Evolutionary conservation across 92 coral and sea anemone species (phyloP).

Genomic region (Parazoanthus darwini): DNA sequence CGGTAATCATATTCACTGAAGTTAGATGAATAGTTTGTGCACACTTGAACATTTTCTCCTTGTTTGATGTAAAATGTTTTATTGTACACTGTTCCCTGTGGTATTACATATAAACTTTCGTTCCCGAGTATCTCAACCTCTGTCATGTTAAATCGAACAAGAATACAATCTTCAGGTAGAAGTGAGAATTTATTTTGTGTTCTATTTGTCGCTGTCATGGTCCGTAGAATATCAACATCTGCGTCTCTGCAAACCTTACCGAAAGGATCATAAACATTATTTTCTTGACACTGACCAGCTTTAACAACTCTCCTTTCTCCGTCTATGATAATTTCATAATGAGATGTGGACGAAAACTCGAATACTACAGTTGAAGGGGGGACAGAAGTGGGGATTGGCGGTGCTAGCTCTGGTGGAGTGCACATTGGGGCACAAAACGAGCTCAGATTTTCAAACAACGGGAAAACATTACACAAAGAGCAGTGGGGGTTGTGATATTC

Average conservation of each 20-base stretch:
- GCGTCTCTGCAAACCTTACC: slow-evolving; percentile 7
- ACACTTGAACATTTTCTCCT: background rate
- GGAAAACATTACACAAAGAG: background rate
- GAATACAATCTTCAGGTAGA: background rate
- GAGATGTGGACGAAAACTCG: background rate
- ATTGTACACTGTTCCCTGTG: slow-evolving; percentile 13
- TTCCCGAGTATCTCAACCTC: background rate
- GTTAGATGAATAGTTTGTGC: slow-evolving; percentile 23
- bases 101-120: slow-evolving; percentile 5
- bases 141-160: slow-evolving; percentile 6
- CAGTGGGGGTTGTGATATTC: slow-evolving; percentile 24
- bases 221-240: background rate
- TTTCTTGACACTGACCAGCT: slow-evolving; percentile 8
- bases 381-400: background rate
- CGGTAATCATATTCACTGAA: background rate
- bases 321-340: background rate
- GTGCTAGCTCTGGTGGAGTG: too few relatives aligned
- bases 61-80: background rate
- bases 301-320: background rate
- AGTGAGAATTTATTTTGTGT: background rate
- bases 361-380: slow-evolving; percentile 1
- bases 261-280: slow-evolving; percentile 23
- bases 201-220: background rate
- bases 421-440: background rate
- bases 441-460: background rate